Percentiles rank a stretch among this genome's conserved stretches.
These are phyloP conservation scores for Actinernus sp. DNA, from an alignment of 92 coral and sea anemone species.

Conservation along the genomic window DNA sequence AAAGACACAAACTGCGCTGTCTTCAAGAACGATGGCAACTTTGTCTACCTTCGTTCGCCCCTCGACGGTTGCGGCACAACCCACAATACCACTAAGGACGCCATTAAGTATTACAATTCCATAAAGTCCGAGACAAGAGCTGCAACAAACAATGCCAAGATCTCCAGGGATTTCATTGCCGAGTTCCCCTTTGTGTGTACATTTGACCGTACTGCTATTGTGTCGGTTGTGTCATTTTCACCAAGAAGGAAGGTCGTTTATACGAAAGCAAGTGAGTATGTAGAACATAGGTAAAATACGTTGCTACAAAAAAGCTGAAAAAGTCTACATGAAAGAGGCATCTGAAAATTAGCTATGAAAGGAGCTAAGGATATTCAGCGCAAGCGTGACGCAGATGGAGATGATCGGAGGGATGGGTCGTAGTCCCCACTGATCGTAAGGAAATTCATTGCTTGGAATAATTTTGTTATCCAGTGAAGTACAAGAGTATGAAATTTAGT, in stretches of 20 bases:
- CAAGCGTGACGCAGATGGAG: too few species aligned
- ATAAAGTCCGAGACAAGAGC: conserved; percentile 57
- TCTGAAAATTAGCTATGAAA: too few species aligned
- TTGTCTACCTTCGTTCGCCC: conserved; percentile 18
- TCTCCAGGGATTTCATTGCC: conserved; percentile 78
- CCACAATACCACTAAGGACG: conserved; percentile 57
- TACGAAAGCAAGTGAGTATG: conserved; percentile 68
- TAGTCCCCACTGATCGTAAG: too few species aligned
- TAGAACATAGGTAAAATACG: too few species aligned
- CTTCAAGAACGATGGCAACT: background rate
- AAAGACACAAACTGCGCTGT: conserved; percentile 51
- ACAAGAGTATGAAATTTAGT: too few species aligned
- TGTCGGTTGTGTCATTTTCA: conserved; percentile 81
- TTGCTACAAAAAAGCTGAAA: too few species aligned
- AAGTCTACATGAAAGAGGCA: too few species aligned
- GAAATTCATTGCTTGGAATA: too few species aligned
- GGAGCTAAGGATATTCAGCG: too few species aligned
- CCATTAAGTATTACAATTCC: conserved; percentile 69
- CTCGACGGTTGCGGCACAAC: conserved; percentile 70
- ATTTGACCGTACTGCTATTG: conserved; percentile 58
- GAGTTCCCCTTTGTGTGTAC: conserved; percentile 84
- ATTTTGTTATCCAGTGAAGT: too few species aligned
- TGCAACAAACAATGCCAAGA: conserved; percentile 33
- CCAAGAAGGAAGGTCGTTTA: conserved; percentile 83
- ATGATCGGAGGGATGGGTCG: too few species aligned